Evolutionary conservation across 2,888 invertebrate species (phyloP).

Genomic region (Idaea straminata): DNA sequence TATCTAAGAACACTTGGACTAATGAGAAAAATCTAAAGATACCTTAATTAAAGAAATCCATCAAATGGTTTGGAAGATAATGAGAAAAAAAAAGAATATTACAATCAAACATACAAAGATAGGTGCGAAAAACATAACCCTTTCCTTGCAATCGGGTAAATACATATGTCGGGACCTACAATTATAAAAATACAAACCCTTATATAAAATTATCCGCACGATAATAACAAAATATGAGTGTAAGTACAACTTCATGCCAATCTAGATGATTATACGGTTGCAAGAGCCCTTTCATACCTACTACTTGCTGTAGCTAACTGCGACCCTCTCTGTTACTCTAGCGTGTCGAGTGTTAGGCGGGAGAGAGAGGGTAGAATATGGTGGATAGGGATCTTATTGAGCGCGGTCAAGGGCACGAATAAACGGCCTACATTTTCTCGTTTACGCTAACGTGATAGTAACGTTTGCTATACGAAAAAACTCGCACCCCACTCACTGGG

Average conservation of each 20-base stretch:
- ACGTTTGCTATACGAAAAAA: too few relatives aligned
- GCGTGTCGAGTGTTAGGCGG: conserved; percentile 7
- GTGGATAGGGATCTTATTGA: conserved; percentile 6
- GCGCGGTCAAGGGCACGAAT: too few relatives aligned
- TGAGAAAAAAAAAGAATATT: too few relatives aligned
- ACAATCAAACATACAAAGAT: too few relatives aligned
- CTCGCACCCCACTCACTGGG: too few relatives aligned
- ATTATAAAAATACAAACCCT: background rate
- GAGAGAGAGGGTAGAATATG: conserved; percentile 24
- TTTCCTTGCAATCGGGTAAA: background rate
- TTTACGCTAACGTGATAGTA: too few relatives aligned
- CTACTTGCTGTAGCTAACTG: background rate
- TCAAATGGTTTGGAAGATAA: too few relatives aligned
- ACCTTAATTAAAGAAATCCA: too few relatives aligned
- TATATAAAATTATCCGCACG: conserved; percentile 10
- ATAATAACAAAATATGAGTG: conserved; percentile 31
- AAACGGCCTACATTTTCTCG: too few relatives aligned
- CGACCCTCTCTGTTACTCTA: conserved; percentile 22
- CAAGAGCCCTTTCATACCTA: conserved; percentile 13
- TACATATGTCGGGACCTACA: background rate
- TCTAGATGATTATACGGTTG: conserved; percentile 38
- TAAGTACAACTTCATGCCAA: conserved; percentile 36
- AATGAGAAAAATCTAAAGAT: too few relatives aligned
- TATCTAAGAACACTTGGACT: too few relatives aligned
- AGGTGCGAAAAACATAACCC: too few relatives aligned